phyloP scores from a whole-genome alignment of 1,140 invertebrate genomes.

The Drosophila sechellia region DNA sequence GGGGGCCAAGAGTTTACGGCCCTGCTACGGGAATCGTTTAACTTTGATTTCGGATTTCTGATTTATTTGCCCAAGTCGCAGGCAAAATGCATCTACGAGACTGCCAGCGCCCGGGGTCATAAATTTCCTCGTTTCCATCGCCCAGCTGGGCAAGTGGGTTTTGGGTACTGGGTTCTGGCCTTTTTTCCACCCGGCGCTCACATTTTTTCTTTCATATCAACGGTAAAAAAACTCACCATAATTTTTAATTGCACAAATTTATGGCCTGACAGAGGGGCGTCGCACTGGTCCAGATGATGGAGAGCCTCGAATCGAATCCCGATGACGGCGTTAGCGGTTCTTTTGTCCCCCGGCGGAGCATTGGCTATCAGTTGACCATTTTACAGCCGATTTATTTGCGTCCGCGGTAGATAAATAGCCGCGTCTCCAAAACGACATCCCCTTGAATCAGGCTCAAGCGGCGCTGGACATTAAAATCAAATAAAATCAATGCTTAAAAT shows the following conservation, averaged over 20 bases:
- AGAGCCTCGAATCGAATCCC: constrained; percentile 25
- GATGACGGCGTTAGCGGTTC: constrained; percentile 77
- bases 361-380: constrained; percentile 53
- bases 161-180: constrained; percentile 1
- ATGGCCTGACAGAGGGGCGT: constrained; percentile 52
- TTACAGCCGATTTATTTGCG: constrained; percentile 73
- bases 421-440: background rate
- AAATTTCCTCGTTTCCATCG: constrained; percentile 64
- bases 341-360: constrained; percentile 53
- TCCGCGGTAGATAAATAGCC: constrained; percentile 62
- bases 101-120: constrained; percentile 38
- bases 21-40: constrained; percentile 55
- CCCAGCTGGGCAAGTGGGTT: constrained; percentile 33
- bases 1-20: constrained; percentile 21
- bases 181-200: background rate
- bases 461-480: constrained; percentile 70
- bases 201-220: constrained; percentile 44
- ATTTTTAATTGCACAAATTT: constrained; percentile 81
- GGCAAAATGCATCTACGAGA: constrained; percentile 39
- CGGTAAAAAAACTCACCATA: constrained; percentile 78
- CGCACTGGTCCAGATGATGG: constrained; percentile 43
- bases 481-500: constrained; percentile 77
- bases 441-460: constrained; percentile 1
- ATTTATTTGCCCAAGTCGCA: constrained; percentile 65
- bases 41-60: constrained; percentile 63